Conservation (phyloP, 2,888 invertebrate species). For the Trichacis sp. region DNA sequence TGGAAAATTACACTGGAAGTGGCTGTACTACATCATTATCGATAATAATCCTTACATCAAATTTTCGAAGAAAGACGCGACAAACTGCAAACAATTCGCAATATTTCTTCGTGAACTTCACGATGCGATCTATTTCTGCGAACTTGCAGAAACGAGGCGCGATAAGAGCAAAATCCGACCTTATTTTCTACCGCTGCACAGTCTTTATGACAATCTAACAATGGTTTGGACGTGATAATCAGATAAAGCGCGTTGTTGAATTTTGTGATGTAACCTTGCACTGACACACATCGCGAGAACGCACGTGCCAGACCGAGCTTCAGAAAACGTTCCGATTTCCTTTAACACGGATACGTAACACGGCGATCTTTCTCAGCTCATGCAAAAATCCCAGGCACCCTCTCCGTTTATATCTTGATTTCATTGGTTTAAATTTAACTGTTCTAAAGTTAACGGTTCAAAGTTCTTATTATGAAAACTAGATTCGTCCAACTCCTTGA, state of each 20-base stretch:
- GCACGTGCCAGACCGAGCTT: slow-evolving; percentile 5
- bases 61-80: too few relatives aligned
- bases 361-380: slow-evolving; percentile 17
- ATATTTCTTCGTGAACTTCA: background rate
- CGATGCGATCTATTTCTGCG: background rate
- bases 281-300: slow-evolving; percentile 13
- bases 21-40: too few relatives aligned
- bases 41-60: too few relatives aligned
- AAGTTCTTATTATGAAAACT: too few relatives aligned
- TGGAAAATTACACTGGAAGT: too few relatives aligned
- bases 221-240: slow-evolving; percentile 36
- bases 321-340: slow-evolving; percentile 28
- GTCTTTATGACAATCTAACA: too few relatives aligned
- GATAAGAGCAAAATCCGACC: slow-evolving; percentile 20
- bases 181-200: slow-evolving; percentile 29
- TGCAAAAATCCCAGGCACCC: slow-evolving; percentile 24
- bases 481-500: too few relatives aligned
- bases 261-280: slow-evolving; percentile 27
- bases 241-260: slow-evolving; percentile 30
- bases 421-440: too few relatives aligned
- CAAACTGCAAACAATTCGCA: background rate
- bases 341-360: slow-evolving; percentile 33
- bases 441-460: too few relatives aligned
- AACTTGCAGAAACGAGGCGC: background rate
- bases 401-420: background rate